Base-by-base conservation (phyloP, 2,888 invertebrate genomes). In the Macrosiphum euphorbiae region DNA sequence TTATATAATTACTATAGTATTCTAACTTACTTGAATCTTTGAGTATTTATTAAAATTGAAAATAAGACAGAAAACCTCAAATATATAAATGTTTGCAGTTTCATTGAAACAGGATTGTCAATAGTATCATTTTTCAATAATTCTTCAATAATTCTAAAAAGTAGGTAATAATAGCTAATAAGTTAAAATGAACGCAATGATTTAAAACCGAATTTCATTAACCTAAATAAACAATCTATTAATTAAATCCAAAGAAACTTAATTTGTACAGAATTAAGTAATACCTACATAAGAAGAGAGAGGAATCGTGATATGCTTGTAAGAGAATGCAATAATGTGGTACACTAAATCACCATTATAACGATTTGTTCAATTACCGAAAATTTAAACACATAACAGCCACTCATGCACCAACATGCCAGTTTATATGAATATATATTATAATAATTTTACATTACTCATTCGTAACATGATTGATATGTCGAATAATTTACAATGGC, bases 201-300 rank as follows among this genome's bases (percentile, higher is more conserved):
- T n/a, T 90, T 20, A 84, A 55, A 67, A 50, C 41, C 1, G 2
- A 10, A 55, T 55, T 91, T 84, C 55, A 84, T 58, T 91, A 91
- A 86, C 91, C 91, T 86, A 26, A 91, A 91, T 91, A 55, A 55
- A 35, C 20, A 52, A 55, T 13, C 28, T n/a, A 44, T 86, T 47
- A 86, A 91, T 86, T 86, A 91, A 91, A 58, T 47, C 7, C 20
- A 47, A 86, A 91, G 55, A 58, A n/a, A 58, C 13, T 5, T 11
- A 91, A 78, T 84, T n/a, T 20, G 41, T 84, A 55, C 41, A 55
- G 0, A 10, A 52, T 52, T 41, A 41, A 35, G 28, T 52, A 41
- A 84, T 55, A 47, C 47, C 47, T 47, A 13, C 47, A 35, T 44
- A 24, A 35, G 78, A 35, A 50, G 52, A 41, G 52, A 84, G 91